Base-by-base conservation (phyloP, 37 sponge, comb jelly and placozoan genomes). In the Crambe crambe region DNA sequence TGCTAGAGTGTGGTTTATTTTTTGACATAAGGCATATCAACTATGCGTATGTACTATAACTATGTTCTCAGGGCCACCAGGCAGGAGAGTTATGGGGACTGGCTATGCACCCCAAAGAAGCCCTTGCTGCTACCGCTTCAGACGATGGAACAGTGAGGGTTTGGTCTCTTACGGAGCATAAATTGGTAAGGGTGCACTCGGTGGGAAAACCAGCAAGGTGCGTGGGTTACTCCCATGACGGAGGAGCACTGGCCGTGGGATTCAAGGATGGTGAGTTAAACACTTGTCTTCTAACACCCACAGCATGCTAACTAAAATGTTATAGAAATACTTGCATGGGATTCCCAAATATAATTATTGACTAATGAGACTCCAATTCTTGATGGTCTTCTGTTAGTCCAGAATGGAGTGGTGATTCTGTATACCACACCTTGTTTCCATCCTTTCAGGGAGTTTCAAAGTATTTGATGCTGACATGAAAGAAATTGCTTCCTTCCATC, bases 31-130 rank as follows among this genome's bases (percentile, higher is more conserved):
- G n/a, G n/a, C n/a, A n/a, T n/a, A n/a, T n/a, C n/a, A n/a, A n/a
- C n/a, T n/a, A n/a, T 51, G 54, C 9, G 15, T 9, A 51, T 51
- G 54, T 9, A 51, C 9, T 51, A 15, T 9, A 51, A 51, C 54
- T 51, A 51, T 9, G 15, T 51, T 51, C 54, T 51, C 9, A 89
- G 86, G 97, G 97, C 31, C 98, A 98, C 79, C 76, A 72, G 68
- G 96, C 95, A 68, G 98, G 96, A 17, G 99, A 95, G 78, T 32
- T 91, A 32, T 95, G 96, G 99, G 99, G 99, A 2, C 87, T 95
- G 2, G 90, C 89, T 34, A 79, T 75, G 35, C 94, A 95, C 72
- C 99, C 96, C 2, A 63, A 71, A 26, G 60, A 88, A 26, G 72
- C 64, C 2, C 60, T 85, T n/a, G 88, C 68, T 43, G 87, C 75